phyloP scores from a whole-genome alignment of 2,888 invertebrate genomes.

The Microdon myrmicae region DNA sequence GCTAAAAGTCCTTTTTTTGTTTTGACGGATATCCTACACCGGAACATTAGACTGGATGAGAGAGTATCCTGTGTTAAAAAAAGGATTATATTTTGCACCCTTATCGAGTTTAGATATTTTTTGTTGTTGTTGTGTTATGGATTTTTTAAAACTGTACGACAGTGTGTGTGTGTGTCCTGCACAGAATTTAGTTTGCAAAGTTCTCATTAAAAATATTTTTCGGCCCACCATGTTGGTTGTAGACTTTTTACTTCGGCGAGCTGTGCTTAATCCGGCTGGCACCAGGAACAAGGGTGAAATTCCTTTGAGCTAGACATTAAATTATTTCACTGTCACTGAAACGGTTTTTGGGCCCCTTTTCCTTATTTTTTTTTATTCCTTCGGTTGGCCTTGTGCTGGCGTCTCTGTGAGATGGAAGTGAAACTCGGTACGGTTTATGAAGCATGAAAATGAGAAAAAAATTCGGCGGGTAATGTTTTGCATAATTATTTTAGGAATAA shows the following conservation, averaged over 20 bases:
- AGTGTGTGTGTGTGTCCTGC: conserved; percentile 22
- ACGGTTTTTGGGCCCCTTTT: conserved; percentile 15
- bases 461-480: conserved; percentile 29
- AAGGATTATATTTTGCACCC: conserved; percentile 33
- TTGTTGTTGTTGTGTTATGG: background rate
- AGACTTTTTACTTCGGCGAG: conserved; percentile 2
- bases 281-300: conserved; percentile 11
- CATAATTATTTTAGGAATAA: conserved; percentile 32
- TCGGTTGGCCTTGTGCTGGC: conserved; percentile 8
- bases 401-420: conserved; percentile 49
- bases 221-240: conserved; percentile 1
- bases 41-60: conserved; percentile 37
- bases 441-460: conserved; percentile 7
- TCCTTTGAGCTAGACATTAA: conserved; percentile 38
- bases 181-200: conserved; percentile 35
- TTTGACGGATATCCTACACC: conserved; percentile 25
- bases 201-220: conserved; percentile 42
- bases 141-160: too few species aligned
- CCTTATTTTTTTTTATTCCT: conserved; percentile 1
- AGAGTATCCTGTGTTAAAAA: conserved; percentile 8
- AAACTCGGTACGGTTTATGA: conserved; percentile 31
- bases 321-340: conserved; percentile 47
- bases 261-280: conserved; percentile 20
- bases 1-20: background rate
- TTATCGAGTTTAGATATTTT: conserved; percentile 17